These are phyloP conservation scores for Anastatus disparis DNA, from an alignment of 1,140 invertebrate species.

Conservation along the genomic window DNA sequence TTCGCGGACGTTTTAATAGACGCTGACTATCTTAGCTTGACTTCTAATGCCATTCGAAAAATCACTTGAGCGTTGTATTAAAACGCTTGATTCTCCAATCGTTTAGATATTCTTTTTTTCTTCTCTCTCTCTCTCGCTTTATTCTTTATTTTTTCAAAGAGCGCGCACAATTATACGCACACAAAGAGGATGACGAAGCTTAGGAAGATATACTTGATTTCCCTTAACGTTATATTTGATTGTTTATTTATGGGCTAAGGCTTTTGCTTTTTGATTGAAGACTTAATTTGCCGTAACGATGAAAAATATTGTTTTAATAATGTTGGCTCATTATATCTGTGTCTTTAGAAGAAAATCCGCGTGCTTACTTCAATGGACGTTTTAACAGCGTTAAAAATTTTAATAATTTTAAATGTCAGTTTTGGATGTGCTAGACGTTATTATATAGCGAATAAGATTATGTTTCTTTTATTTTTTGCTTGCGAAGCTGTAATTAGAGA, in stretches of 20 bases:
- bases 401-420: too few species aligned
- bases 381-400: too few species aligned
- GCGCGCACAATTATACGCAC: neutral
- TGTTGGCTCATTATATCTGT: too few species aligned
- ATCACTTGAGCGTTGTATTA: neutral
- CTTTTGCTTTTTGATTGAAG: conserved; percentile 10
- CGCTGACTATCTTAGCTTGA: neutral
- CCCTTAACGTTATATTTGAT: conserved; percentile 18
- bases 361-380: too few species aligned
- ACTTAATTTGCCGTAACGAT: conserved; percentile 10
- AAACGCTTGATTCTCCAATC: neutral
- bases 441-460: too few species aligned
- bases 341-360: too few species aligned
- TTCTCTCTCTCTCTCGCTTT: too few species aligned
- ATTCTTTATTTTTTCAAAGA: conserved; percentile 1
- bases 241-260: conserved; percentile 21
- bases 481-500: too few species aligned
- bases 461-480: too few species aligned
- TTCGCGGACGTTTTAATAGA: neutral
- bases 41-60: conserved; percentile 26
- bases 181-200: conserved; percentile 32
- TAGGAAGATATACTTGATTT: conserved; percentile 9
- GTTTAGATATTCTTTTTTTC: too few species aligned
- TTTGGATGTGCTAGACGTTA: too few species aligned
- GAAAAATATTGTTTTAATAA: conserved; percentile 1